Base-by-base conservation (phyloP, 2,888 invertebrate genomes). In the Chloroclysta siterata region DNA sequence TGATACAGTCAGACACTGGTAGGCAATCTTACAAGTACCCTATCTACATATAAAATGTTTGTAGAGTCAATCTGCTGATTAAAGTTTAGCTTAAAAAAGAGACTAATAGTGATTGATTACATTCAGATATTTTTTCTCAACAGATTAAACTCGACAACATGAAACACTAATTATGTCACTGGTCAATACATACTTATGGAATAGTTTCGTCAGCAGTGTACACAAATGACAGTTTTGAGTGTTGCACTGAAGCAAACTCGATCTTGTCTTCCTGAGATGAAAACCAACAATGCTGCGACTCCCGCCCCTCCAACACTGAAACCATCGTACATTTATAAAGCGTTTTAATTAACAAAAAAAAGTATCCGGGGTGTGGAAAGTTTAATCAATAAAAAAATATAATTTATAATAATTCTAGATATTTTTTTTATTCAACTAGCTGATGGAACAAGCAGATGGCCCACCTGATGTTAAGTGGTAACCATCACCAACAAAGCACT, bases 211-310 rank as follows among this genome's bases (percentile, higher is more conserved):
- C 72, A 76, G 76, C 80, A 82, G 82, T 84, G 82, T 79, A 80
- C 84, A 82, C 77, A 68, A 70, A 53, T 69, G 75, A 74, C 83
- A 83, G 79, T 85, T 87, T 83, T 85, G 60, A 56, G 48, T 48
- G 52, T 53, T 60, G 84, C 82, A 81, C 84, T 88, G 86, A 87
- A 89, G 88, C 89, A 85, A 86, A 90, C 89, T 91, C 91, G 91
- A 90, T 91, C 91, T 91, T 90, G 87, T 87, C 86, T 85, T 85
- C 85, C 72, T 83, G 82, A 72, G 89, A 87, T 89, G 89, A 83
- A 84, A 88, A 85, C 87, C 85, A 81, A 81, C 86, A 81, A 82
- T 82, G 80, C 80, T 80, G 78, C 81, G 78, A 79, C 81, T 79
- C 81, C 76, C 79, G 76, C 76, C 77, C 76, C 68, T 74, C 73